Evolutionary conservation across 2,113 vertebrate genomes (phyloP), one percentile per base, ranked within the genome.

Genomic region (Melanocharis versteri): DNA sequence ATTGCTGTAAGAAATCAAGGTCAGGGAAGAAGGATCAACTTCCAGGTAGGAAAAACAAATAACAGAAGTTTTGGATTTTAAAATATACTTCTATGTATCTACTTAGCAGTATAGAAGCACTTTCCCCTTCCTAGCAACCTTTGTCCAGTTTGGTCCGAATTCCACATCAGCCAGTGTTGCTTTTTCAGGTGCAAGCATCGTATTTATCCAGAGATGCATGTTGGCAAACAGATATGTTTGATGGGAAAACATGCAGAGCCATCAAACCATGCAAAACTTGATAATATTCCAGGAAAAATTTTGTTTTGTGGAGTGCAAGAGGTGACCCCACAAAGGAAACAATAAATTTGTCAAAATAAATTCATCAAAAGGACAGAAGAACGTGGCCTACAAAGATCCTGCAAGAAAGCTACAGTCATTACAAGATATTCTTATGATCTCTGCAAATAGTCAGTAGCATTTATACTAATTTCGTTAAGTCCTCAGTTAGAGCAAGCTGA

Each of bases 161-260:
- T 79, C 66, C 6, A 1, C 27, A 66, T 18, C 62, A 89, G 62
- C 31, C 53, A 83, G 50, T 6, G 31, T 24, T 96, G 86, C 22
- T 94, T 92, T 77, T 83, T 86, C 93, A 96, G 79, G 62, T 90
- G 83, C 79, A 76, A 72, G 37, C 62, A 57, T 72, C 64, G 45
- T 90, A 68, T 92, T 95, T 92, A 51, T 39, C 44, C 70, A 83
- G 53, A 92, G 83, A 80, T 3, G 57, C 5, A 11, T 23, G 50
- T 20, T 89, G 60, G 51, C 82, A 94, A 94, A 88, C 26, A 91
- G 73, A 50, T 18, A 42, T 15, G 27, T 83, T 83, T 89, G 77
- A 57, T 87, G 69, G 77, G 62, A 91, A 91, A 77, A 83, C 33
- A 69, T 5, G 26, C 53, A 89, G 40, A 87, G 31, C 24, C 79